Evolutionary conservation across 2,797 vertebrate species (phyloP).

Genomic region (Oreochromis mossambicus): DNA sequence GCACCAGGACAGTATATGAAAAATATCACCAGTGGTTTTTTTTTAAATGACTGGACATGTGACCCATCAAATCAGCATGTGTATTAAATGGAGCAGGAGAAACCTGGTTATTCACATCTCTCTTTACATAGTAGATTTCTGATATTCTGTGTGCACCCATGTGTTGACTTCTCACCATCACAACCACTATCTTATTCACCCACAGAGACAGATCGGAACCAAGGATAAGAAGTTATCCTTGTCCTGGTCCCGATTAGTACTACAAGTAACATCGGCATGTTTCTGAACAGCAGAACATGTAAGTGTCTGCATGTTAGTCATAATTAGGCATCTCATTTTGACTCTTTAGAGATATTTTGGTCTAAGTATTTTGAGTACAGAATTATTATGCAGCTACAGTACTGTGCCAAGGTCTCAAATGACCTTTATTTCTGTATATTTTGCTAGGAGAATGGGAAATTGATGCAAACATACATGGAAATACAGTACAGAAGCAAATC

Average conservation of each 20-base stretch:
- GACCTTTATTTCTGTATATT: not conserved
- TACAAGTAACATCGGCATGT: not conserved
- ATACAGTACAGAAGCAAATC: not conserved
- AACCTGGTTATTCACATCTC: not conserved
- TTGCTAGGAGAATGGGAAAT: not conserved
- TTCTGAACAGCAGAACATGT: not conserved
- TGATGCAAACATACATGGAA: not conserved
- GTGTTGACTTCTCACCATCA: not conserved
- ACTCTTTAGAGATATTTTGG: not conserved
- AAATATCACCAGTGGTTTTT: not conserved
- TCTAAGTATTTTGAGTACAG: not conserved
- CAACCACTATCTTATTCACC: not conserved
- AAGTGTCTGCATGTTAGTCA: not conserved
- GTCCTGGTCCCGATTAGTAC: not conserved
- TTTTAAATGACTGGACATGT: not conserved
- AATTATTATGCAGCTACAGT: not conserved
- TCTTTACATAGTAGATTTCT: not conserved
- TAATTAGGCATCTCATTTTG: not conserved
- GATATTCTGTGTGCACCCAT: not conserved
- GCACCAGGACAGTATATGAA: not conserved
- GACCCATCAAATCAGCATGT: not conserved
- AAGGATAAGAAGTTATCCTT: not conserved
- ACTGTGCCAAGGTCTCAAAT: not conserved
- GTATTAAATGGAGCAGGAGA: not conserved
- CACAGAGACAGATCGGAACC: not conserved